Evolutionary conservation across 2,888 invertebrate genomes (phyloP).

Genomic region (Zaprionus obscuricornis): DNA sequence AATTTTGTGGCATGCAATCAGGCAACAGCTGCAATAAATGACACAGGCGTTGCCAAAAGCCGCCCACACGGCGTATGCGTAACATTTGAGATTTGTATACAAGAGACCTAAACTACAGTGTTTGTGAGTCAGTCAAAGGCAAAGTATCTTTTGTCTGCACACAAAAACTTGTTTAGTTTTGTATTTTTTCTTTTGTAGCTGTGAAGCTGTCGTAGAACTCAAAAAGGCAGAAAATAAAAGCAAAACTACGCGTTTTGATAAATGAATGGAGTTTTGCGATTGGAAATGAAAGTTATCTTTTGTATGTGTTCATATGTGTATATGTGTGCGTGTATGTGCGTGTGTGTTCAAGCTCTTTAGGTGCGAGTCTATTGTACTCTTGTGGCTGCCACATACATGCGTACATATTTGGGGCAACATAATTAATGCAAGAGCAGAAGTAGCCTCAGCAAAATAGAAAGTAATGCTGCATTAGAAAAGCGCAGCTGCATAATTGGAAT

Average conservation of each 20-base stretch:
- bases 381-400: constrained; percentile 45
- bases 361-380: constrained; percentile 13
- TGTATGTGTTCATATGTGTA: constrained; percentile 9
- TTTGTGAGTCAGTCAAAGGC: constrained; percentile 13
- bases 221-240: constrained; percentile 15
- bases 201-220: constrained; percentile 50
- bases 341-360: constrained; percentile 13
- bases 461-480: constrained; percentile 55
- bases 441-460: constrained; percentile 65
- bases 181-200: not conserved
- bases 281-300: constrained; percentile 77
- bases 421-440: constrained; percentile 34
- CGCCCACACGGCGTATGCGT: constrained; percentile 70
- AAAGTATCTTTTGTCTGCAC: constrained; percentile 12
- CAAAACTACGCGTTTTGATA: constrained; percentile 20
- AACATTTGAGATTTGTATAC: constrained; percentile 38
- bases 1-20: constrained; percentile 63
- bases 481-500: constrained; percentile 61
- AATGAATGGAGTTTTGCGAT: constrained; percentile 51
- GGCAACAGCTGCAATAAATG: constrained; percentile 40
- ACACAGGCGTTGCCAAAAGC: constrained; percentile 40
- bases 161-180: not conserved
- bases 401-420: constrained; percentile 56
- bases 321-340: not conserved
- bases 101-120: not conserved